A percentile compares a stretch with the other conserved stretches of the same genome.
phyloP scores from a whole-genome alignment of 1,140 invertebrate species.

The Drosophila saltans region DNA sequence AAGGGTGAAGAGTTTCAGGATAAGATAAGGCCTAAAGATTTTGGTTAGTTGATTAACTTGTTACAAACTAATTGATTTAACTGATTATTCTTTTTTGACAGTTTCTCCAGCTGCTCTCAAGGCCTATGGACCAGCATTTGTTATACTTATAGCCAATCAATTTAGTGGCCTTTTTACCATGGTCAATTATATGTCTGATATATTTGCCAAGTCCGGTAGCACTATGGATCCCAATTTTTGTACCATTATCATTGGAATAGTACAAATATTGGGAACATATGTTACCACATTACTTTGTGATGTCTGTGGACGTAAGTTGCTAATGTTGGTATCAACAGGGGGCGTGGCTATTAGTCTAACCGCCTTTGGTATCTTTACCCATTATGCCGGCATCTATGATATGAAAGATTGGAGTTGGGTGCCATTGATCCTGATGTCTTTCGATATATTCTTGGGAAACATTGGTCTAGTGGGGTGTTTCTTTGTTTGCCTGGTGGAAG shows the following conservation, averaged over 20 bases:
- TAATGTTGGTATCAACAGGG: conserved; percentile 54
- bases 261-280: conserved; percentile 82
- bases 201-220: conserved; percentile 87
- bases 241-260: conserved; percentile 84
- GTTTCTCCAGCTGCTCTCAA: conserved; percentile 32
- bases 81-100: conserved; percentile 1
- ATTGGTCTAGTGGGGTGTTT: conserved; percentile 72
- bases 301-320: conserved; percentile 53
- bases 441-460: conserved; percentile 68
- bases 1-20: conserved; percentile 32
- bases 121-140: conserved; percentile 47
- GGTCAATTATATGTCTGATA: conserved; percentile 83
- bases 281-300: conserved; percentile 63
- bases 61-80: neutral
- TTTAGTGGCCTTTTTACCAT: conserved; percentile 65
- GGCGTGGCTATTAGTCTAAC: conserved; percentile 53
- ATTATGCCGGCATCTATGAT: conserved; percentile 46
- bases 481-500: conserved; percentile 67
- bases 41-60: conserved; percentile 40
- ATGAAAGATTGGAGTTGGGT: conserved; percentile 64
- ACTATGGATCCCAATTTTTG: conserved; percentile 84
- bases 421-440: conserved; percentile 64
- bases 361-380: conserved; percentile 48
- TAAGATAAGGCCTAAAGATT: conserved; percentile 44
- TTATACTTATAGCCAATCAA: conserved; percentile 55